These are phyloP conservation scores for Spodoptera frugiperda DNA, from an alignment of 1,140 invertebrate species.

Conservation along the genomic window DNA sequence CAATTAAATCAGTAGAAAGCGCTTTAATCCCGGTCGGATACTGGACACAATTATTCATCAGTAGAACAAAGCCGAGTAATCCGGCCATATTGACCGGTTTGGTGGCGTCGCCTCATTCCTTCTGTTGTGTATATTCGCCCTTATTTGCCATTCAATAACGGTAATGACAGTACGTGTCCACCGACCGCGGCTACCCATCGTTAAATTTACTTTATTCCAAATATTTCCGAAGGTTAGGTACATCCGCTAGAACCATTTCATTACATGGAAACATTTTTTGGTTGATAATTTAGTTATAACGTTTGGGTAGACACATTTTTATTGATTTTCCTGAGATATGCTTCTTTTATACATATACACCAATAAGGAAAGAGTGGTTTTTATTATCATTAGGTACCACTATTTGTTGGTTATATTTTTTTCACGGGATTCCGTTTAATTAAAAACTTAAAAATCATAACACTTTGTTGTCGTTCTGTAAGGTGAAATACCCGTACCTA, in stretches of 20 bases:
- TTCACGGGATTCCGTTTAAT: background rate
- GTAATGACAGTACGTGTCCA: constrained; percentile 54
- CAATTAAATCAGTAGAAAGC: constrained; percentile 80
- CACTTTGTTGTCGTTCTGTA: too few species aligned
- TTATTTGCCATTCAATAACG: constrained; percentile 65
- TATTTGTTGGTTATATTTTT: too few species aligned
- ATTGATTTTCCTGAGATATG: background rate
- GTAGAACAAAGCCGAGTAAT: constrained; percentile 75
- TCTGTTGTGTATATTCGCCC: constrained; percentile 54
- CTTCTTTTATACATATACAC: background rate
- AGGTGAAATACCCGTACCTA: background rate
- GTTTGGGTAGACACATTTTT: background rate
- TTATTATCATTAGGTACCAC: too few species aligned
- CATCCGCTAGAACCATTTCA: constrained; percentile 4
- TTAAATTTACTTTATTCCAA: constrained; percentile 21
- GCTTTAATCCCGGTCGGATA: constrained; percentile 70
- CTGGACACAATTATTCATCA: constrained; percentile 83
- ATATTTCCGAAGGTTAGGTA: background rate
- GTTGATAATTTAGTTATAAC: background rate
- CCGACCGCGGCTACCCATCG: constrained; percentile 3
- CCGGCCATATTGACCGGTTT: constrained; percentile 77
- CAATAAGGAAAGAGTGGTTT: too few species aligned
- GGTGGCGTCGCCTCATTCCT: constrained; percentile 54
- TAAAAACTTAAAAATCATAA: background rate
- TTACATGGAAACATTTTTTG: background rate